Conservation (phyloP, 1,140 invertebrate genomes). For the Holotrichia oblita region DNA sequence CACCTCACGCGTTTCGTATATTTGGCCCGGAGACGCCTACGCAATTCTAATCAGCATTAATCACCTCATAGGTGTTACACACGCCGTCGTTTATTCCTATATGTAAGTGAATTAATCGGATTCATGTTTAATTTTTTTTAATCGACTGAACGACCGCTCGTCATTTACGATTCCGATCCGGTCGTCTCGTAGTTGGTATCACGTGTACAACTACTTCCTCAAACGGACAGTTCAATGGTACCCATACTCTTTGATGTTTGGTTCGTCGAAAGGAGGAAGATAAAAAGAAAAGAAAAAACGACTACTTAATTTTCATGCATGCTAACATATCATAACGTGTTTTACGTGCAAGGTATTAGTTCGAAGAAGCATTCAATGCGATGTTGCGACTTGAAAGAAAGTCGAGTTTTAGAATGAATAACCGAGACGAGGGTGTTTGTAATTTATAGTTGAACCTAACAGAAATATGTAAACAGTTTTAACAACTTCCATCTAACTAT, state of each 20-base stretch:
- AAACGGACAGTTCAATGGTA: slow-evolving; percentile 21
- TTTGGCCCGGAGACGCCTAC: background rate
- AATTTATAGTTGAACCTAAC: too few relatives aligned
- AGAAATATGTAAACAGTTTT: too few relatives aligned
- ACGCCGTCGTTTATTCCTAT: background rate
- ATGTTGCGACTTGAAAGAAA: too few relatives aligned
- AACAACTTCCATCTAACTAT: too few relatives aligned
- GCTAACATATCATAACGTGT: background rate
- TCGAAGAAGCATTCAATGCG: background rate
- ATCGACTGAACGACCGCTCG: background rate
- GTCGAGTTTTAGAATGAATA: too few relatives aligned
- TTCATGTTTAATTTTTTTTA: slow-evolving; percentile 30
- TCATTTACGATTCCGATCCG: slow-evolving; percentile 11
- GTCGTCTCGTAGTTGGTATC: slow-evolving; percentile 4
- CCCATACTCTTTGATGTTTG: slow-evolving; percentile 27
- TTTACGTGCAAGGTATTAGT: background rate
- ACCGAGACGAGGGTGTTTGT: too few relatives aligned
- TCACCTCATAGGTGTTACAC: slow-evolving; percentile 1
- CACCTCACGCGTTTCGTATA: background rate
- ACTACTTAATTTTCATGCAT: slow-evolving; percentile 16
- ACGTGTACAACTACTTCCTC: slow-evolving; percentile 32
- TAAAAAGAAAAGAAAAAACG: slow-evolving; percentile 9
- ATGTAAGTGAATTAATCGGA: slow-evolving; percentile 25
- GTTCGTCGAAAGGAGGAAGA: background rate
- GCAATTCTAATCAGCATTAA: slow-evolving; percentile 17